Evolutionary conservation across 2,113 vertebrate species (phyloP).

Genomic region (Crotalus tigris): DNA sequence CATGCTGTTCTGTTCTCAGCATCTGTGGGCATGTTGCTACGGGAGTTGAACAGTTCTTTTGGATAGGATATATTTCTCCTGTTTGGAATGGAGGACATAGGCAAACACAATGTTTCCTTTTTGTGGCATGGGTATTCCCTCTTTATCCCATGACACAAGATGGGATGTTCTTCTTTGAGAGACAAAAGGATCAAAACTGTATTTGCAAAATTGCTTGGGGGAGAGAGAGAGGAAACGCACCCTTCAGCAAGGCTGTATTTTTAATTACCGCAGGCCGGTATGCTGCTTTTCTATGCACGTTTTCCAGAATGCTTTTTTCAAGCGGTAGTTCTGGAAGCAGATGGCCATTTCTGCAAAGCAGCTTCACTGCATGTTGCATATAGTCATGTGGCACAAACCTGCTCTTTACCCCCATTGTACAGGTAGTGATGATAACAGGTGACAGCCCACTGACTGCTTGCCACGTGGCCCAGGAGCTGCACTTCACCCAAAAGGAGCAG

Average conservation of each 20-base stretch:
- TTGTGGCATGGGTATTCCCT: background rate
- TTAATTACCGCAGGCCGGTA: background rate
- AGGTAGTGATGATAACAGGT: constrained; percentile 98
- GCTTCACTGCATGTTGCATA: background rate
- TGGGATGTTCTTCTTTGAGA: background rate
- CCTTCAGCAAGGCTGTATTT: background rate
- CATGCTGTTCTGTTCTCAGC: background rate
- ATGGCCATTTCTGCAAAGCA: too few relatives aligned
- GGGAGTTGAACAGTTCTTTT: background rate
- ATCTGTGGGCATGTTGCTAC: background rate
- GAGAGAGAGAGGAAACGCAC: background rate
- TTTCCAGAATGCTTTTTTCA: background rate
- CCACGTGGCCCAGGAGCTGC: constrained; percentile 91
- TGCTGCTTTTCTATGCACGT: too few relatives aligned
- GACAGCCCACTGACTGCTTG: constrained; percentile 94
- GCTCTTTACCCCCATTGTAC: background rate
- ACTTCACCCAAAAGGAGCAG: constrained; percentile 84
- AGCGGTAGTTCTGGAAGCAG: background rate
- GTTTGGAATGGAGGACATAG: background rate
- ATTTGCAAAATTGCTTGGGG: background rate
- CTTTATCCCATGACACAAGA: background rate
- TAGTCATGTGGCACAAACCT: background rate
- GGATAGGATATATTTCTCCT: background rate
- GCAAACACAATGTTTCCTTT: too few relatives aligned
- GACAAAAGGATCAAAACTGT: background rate